Conservation (phyloP, 2,113 vertebrate genomes). For the Scalopus aquaticus region DNA sequence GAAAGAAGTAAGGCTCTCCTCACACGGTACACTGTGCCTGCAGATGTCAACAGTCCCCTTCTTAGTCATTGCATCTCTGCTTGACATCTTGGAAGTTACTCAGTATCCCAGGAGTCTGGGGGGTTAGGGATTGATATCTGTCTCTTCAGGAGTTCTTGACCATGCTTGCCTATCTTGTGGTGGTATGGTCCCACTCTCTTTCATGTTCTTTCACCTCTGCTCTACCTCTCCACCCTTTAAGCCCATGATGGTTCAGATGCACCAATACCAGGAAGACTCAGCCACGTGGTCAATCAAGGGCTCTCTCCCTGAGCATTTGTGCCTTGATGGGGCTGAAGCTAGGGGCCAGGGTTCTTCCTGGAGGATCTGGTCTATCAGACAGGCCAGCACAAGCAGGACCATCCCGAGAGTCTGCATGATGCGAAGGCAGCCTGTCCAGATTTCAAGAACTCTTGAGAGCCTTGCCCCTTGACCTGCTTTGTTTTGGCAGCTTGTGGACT, state of each 20-base stretch:
- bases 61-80: neutral
- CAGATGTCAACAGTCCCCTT: neutral
- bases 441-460: neutral
- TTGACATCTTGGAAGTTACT: too few relatives aligned
- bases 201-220: neutral
- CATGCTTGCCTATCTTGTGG: neutral
- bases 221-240: accelerated
- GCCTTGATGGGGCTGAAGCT: neutral
- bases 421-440: neutral
- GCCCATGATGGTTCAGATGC: accelerated
- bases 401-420: neutral
- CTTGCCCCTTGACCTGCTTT: neutral
- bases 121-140: accelerated
- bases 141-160: neutral
- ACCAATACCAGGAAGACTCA: neutral
- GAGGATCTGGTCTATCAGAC: neutral
- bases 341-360: accelerated
- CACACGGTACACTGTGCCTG: accelerated
- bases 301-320: accelerated
- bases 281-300: accelerated
- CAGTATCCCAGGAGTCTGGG: too few relatives aligned
- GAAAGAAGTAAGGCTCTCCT: neutral
- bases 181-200: neutral
- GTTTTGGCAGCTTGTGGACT: slow-evolving; percentile 90
- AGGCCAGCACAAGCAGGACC: neutral